Evolutionary conservation across 2,797 vertebrate genomes (phyloP).

Genomic region (Philypnodon macrostomus): DNA sequence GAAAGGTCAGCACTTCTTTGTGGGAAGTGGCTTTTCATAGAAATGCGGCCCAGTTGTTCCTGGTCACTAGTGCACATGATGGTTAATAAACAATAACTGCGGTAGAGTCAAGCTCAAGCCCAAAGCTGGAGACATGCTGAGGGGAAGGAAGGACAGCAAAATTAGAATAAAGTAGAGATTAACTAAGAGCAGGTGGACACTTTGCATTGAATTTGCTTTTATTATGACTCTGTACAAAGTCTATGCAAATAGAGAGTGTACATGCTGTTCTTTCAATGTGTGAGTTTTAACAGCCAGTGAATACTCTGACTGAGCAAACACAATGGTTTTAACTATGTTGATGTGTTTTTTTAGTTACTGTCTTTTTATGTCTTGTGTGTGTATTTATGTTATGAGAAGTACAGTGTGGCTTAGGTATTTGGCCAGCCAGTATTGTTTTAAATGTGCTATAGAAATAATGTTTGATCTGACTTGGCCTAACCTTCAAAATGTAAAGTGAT

Average conservation of each 20-base stretch:
- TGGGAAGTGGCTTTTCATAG: conserved; percentile 28
- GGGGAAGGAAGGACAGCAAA: conserved; percentile 2
- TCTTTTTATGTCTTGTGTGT: too few species aligned
- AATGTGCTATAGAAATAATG: too few species aligned
- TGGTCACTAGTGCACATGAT: conserved; percentile 21
- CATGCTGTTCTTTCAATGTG: background rate
- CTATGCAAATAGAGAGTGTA: background rate
- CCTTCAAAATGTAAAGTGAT: too few species aligned
- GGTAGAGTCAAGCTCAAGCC: conserved; percentile 36
- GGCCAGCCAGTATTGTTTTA: too few species aligned
- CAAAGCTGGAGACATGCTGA: conserved; percentile 17
- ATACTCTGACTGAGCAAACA: too few species aligned
- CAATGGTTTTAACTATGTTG: too few species aligned
- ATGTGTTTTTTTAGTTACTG: too few species aligned
- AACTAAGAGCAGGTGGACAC: conserved; percentile 46
- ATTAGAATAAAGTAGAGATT: conserved; percentile 55
- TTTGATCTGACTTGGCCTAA: too few species aligned
- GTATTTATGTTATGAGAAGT: too few species aligned
- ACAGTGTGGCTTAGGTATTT: too few species aligned
- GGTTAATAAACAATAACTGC: conserved; percentile 45
- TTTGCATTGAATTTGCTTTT: conserved; percentile 16
- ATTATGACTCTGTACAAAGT: background rate
- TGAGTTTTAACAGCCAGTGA: too few species aligned
- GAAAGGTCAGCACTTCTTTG: conserved; percentile 37
- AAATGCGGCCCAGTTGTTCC: conserved; percentile 36